phyloP scores from a whole-genome alignment of 2,113 vertebrate genomes.

The Coptodon rendalli region DNA sequence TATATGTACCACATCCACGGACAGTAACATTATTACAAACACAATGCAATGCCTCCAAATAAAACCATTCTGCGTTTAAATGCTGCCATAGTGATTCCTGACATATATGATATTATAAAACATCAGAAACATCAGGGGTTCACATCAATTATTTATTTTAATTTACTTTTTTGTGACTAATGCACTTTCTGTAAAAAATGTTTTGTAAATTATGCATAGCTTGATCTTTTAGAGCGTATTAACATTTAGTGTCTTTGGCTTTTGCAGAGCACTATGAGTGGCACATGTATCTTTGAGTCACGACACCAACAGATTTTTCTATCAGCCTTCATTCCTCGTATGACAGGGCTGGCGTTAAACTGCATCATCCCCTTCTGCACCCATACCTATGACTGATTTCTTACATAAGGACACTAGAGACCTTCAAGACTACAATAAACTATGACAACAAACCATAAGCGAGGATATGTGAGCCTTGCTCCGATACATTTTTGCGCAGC shows the following conservation, averaged over 20 bases:
- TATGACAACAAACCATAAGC: not conserved
- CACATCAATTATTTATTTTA: not conserved
- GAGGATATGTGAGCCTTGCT: not conserved
- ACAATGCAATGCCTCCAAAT: not conserved
- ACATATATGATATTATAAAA: not conserved
- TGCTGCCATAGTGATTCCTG: fast-evolving
- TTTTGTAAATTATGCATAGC: not conserved
- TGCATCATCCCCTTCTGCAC: not conserved
- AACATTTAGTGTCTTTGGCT: not conserved
- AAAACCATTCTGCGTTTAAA: not conserved
- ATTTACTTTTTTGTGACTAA: not conserved
- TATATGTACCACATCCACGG: fast-evolving
- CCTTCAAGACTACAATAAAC: not conserved
- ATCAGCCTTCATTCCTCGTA: not conserved
- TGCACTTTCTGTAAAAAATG: not conserved
- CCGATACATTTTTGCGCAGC: not conserved
- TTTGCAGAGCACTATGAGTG: not conserved
- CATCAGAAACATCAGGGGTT: not conserved
- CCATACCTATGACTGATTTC: not conserved
- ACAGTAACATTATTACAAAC: not conserved
- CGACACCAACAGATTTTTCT: not conserved
- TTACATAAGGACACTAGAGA: not conserved
- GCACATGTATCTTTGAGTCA: not conserved
- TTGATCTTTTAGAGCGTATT: not conserved
- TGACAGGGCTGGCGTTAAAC: not conserved